A percentile compares a stretch with the other conserved stretches of the same genome.
Conservation (phyloP, 1,140 invertebrate species). For the Lasioglossum baleicum region DNA sequence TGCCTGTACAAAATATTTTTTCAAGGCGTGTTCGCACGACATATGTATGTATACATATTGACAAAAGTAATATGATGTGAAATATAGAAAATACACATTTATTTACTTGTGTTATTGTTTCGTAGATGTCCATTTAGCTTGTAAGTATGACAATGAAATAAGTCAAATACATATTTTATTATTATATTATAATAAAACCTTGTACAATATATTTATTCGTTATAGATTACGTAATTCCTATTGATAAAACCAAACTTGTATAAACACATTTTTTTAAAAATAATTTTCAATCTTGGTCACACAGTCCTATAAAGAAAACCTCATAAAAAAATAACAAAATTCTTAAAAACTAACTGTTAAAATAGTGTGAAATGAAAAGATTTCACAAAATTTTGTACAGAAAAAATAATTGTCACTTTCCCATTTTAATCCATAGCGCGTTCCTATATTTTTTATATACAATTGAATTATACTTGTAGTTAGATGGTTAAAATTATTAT, state of each 20-base stretch:
- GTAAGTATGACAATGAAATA: constrained; percentile 9
- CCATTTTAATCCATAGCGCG: not conserved
- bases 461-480: not conserved
- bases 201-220: constrained; percentile 23
- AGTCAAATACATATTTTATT: constrained; percentile 37
- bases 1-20: constrained; percentile 9
- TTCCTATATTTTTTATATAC: not conserved
- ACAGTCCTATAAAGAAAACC: not conserved
- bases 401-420: not conserved
- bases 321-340: not conserved
- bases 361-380: not conserved
- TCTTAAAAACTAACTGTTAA: not conserved
- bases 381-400: not conserved
- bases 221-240: constrained; percentile 4
- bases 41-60: constrained; percentile 36
- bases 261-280: not conserved
- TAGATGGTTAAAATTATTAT: not conserved
- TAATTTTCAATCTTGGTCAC: constrained; percentile 18
- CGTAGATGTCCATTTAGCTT: constrained; percentile 1
- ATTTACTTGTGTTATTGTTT: constrained; percentile 10
- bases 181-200: constrained; percentile 19
- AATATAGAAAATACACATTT: constrained; percentile 2
- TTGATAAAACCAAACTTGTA: constrained; percentile 25
- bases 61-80: constrained; percentile 5
- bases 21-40: constrained; percentile 5